Evolutionary conservation across 2,113 vertebrate species (phyloP).

Genomic region (Sturnira hondurensis): DNA sequence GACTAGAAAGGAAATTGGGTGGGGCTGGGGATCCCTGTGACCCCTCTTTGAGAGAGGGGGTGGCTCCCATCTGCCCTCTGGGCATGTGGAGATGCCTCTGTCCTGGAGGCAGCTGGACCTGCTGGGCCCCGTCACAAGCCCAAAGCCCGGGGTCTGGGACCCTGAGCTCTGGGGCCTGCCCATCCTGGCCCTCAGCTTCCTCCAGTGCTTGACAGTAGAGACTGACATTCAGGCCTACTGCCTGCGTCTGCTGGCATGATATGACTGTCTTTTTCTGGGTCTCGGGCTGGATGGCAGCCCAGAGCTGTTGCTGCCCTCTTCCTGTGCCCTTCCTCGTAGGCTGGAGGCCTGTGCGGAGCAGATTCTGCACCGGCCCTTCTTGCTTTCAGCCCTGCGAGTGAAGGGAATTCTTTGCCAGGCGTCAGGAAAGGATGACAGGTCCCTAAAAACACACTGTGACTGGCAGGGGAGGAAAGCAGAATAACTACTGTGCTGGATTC

Average conservation of each 20-base stretch:
- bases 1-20: background rate
- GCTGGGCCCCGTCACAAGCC: background rate
- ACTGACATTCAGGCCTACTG: fast-evolving
- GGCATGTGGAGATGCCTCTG: background rate
- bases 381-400: background rate
- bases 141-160: fast-evolving
- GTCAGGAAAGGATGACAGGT: background rate
- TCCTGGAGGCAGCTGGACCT: background rate
- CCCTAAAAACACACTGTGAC: background rate
- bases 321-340: fast-evolving
- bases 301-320: background rate
- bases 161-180: background rate
- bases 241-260: fast-evolving
- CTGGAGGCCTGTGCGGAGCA: background rate
- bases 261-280: background rate
- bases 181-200: background rate
- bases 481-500: background rate
- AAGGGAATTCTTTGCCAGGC: background rate
- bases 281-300: background rate
- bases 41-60: background rate
- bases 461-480: too few relatives aligned
- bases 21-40: background rate
- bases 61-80: background rate
- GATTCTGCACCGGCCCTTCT: background rate
- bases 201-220: background rate